A percentile compares a stretch with the other conserved stretches of the same genome.
These are phyloP conservation scores for Adelognathus sp. DNA, from an alignment of 2,888 invertebrate species.

Conservation along the genomic window DNA sequence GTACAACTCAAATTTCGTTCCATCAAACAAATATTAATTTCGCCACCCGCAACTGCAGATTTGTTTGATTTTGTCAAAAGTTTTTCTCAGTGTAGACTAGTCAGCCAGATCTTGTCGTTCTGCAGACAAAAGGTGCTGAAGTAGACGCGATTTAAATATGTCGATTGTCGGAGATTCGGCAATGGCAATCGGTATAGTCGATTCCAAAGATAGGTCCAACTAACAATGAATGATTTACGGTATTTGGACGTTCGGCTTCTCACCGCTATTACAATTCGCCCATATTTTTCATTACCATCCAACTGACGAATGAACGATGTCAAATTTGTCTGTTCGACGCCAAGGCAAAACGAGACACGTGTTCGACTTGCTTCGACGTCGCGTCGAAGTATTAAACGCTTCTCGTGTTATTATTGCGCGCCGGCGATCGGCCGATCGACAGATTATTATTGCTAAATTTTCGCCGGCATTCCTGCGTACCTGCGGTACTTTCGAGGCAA, in stretches of 20 bases:
- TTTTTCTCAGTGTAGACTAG: too few species aligned
- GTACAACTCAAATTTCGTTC: too few species aligned
- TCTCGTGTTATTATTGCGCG: slow-evolving; percentile 32
- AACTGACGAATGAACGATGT: not conserved
- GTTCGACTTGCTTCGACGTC: not conserved
- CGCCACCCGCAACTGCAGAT: too few species aligned
- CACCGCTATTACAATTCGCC: not conserved
- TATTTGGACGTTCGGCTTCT: not conserved
- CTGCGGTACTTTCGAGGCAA: slow-evolving; percentile 37
- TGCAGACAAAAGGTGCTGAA: too few species aligned
- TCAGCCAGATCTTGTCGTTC: too few species aligned
- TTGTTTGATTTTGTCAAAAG: too few species aligned
- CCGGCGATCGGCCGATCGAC: too few species aligned
- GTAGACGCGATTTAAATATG: too few species aligned
- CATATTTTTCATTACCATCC: not conserved
- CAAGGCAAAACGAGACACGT: not conserved
- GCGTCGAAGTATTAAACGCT: not conserved
- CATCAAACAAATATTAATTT: too few species aligned
- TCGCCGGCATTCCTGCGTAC: slow-evolving; percentile 44
- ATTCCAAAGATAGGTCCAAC: too few species aligned
- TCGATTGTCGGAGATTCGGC: not conserved
- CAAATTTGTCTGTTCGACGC: not conserved
- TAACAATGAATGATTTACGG: not conserved
- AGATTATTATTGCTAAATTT: slow-evolving; percentile 43
- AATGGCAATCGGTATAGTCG: too few species aligned